A percentile compares a stretch with the other conserved stretches of the same genome.
Conservation (phyloP, 2,888 invertebrate species). For the Monochamus alternatus region DNA sequence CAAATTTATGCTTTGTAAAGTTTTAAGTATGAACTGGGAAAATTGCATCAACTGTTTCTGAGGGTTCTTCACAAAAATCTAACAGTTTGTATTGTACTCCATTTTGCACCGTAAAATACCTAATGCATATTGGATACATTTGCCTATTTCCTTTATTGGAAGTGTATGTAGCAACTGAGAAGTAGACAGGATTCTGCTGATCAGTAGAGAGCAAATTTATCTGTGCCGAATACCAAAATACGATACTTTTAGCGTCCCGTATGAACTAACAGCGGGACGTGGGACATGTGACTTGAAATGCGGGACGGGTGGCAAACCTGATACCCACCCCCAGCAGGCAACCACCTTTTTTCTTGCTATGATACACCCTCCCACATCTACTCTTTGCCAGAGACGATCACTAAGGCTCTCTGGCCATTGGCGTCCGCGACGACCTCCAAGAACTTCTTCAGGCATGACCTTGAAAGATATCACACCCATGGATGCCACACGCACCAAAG, state of each 20-base stretch:
- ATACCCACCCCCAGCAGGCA: no score
- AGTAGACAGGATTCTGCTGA: neutral
- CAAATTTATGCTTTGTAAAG: neutral
- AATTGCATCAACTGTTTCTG: neutral
- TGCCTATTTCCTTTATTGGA: neutral
- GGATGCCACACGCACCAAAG: no score
- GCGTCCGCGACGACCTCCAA: no score
- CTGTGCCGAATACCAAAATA: neutral
- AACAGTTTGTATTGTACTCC: neutral
- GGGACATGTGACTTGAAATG: neutral
- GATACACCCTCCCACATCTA: no score
- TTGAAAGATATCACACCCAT: no score
- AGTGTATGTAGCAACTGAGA: neutral
- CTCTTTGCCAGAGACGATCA: no score
- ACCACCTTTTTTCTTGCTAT: no score
- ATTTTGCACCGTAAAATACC: neutral
- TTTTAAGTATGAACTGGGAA: neutral
- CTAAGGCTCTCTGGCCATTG: no score
- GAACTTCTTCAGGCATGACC: no score
- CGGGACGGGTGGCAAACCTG: constrained; percentile 1
- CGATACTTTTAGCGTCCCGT: neutral
- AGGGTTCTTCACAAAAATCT: neutral
- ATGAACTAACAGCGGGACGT: neutral
- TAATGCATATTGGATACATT: neutral
- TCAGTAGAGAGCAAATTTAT: no score